Evolutionary conservation across 2,888 invertebrate species (phyloP), one percentile per base, ranked within the genome.

Genomic region (Conchocele bisecta): DNA sequence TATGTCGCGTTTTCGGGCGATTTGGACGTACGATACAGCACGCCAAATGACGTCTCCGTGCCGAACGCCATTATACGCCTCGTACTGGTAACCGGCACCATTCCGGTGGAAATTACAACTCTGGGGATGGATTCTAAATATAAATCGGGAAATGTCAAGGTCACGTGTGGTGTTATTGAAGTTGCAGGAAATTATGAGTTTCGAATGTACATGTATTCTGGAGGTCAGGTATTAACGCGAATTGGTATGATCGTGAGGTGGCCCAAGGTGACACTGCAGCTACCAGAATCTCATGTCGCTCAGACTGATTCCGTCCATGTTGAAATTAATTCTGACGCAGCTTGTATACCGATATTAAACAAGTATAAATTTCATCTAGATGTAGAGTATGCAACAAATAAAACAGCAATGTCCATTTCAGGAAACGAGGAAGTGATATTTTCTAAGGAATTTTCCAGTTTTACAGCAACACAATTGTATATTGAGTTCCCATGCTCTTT

Each of bases 131-230:
- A 75, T 44, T 50, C 75, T 9, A 79, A 75, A 22, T 72, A 69
- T 46, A 70, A 71, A 24, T 59, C 75, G 9, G 86, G 86, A n/a
- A 74, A 56, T n/a, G 64, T 86, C 7, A 66, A 65, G 11, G 79
- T 88, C 13, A 59, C 78, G 0, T 89, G 89, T 72, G 89, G 89
- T 1, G 70, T 85, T 22, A 72, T 89, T 22, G 89, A 89, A 70
- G 79, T 83, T 35, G 86, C 88, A 3, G 88, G 87, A 5, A 54
- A 76, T 41, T 86, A 83, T 75, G 74, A 81, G 7, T 82, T 88
- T 57, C 81, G 83, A 44, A 79, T 88, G 81, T 83, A 77, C 59
- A 81, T 83, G 70, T 77, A 82, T 35, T 70, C 63, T n/a, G 82
- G 81, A 37, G 86, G 88, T 9, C 79, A 74, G 1, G 63, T 86